Evolutionary conservation across 2,113 vertebrate species (phyloP), one percentile per base, ranked within the genome.

Genomic region (Blennius ocellaris): DNA sequence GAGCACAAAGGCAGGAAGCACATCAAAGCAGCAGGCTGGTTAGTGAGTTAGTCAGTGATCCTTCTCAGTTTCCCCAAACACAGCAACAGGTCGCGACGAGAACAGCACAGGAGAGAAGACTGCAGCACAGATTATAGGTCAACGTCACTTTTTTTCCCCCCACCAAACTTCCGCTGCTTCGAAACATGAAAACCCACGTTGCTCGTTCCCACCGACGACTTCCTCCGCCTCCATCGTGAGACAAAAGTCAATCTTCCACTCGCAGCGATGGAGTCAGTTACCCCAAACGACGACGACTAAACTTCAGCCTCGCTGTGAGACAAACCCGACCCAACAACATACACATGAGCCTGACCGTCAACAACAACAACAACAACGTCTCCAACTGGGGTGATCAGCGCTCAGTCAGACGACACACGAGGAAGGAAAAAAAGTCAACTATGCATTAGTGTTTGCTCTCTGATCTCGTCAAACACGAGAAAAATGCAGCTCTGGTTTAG

Each of bases 131-230:
- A 59, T 30, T 14, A 49, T 50, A 30, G 4, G 8, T 15, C 21
- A 30, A 30, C 21, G 21, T 2, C 21, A 4, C 21, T 30, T 41
- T 39, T 38, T 55, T 16, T 59, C 39, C 67, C 58, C 58, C 8
- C 21, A 9, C 76, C 17, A 55, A 43, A 69, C 82, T 63, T 78
- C 63, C 65, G 52, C 10, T 48, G 11, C 55, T 37, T 58, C 50
- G 0, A 55, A 55, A 61, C 37, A 51, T n/a, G 66, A 58, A 84
- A 86, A 86, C 14, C 73, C 37, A 11, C 21, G 51, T 0, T n/a
- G 1, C 14, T 53, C 62, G 8, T 45, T 52, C 41, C 62, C 68
- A 61, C 51, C 56, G 15, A 48, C 52, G 56, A 81, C 82, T 73
- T 84, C 58, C 80, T 78, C 64, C 8, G 6, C 4, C 15, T 40